A percentile compares a stretch with the other conserved stretches of the same genome.
These are phyloP conservation scores for Apodemia duryi DNA, from an alignment of 2,888 invertebrate species.

Conservation along the genomic window DNA sequence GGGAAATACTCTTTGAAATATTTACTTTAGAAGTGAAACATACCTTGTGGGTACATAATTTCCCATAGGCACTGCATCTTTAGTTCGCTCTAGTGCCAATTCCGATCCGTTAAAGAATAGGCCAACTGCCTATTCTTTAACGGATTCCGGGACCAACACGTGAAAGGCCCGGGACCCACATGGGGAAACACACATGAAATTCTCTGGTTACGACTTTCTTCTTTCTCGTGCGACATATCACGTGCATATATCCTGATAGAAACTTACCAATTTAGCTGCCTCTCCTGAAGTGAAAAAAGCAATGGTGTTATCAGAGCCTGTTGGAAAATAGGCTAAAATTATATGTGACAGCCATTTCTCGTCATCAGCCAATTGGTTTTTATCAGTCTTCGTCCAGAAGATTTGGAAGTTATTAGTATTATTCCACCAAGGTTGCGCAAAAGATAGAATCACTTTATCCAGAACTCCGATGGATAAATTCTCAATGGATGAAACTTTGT, in stretches of 20 bases:
- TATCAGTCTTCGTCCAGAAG: conserved; percentile 40
- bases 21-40: conserved; percentile 17
- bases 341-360: conserved; percentile 38
- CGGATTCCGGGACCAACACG: too few species aligned
- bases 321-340: conserved; percentile 32
- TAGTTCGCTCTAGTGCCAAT: conserved; percentile 25
- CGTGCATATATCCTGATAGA: not conserved
- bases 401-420: conserved; percentile 35
- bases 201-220: too few species aligned
- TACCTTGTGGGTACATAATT: conserved; percentile 36
- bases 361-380: conserved; percentile 23
- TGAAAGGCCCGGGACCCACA: too few species aligned
- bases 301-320: conserved; percentile 31
- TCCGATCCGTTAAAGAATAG: too few species aligned
- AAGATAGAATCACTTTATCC: conserved; percentile 83
- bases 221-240: too few species aligned
- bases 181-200: too few species aligned
- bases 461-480: conserved; percentile 81
- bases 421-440: conserved; percentile 82
- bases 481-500: conserved; percentile 76
- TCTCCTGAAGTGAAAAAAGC: conserved; percentile 39
- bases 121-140: too few species aligned
- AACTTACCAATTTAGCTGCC: conserved; percentile 30
- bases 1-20: too few species aligned
- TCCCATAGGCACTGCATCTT: conserved; percentile 32